phyloP scores from a whole-genome alignment of 1,140 invertebrate genomes.

The Gryllus bimaculatus region DNA sequence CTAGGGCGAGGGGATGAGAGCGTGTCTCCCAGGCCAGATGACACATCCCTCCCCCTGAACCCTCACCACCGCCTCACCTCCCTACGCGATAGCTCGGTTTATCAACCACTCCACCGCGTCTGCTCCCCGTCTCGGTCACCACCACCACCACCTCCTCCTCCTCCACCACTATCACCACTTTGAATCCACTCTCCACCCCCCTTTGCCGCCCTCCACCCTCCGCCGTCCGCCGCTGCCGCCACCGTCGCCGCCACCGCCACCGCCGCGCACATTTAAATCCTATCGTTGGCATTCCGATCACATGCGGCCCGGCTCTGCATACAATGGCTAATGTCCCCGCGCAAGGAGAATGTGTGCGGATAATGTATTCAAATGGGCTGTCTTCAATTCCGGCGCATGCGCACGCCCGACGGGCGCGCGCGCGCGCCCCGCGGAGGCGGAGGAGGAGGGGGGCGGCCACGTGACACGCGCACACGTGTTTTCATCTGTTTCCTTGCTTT shows the following conservation, averaged over 20 bases:
- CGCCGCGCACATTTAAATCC: constrained; percentile 2
- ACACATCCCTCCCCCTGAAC: no score
- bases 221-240: no score
- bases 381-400: constrained; percentile 2
- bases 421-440: no score
- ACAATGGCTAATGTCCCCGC: neutral
- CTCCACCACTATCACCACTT: neutral
- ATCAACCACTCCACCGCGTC: no score
- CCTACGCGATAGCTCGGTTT: no score
- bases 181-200: neutral
- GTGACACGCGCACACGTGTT: constrained; percentile 2
- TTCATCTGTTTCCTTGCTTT: constrained; percentile 4
- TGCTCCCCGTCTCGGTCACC: no score
- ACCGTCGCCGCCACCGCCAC: no score
- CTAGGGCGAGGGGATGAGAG: no score
- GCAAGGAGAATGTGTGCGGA: constrained; percentile 2
- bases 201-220: no score
- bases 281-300: neutral
- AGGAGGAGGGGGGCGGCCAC: neutral
- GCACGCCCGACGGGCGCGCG: neutral
- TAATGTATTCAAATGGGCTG: constrained; percentile 4
- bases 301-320: constrained; percentile 1
- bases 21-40: no score
- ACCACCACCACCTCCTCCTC: no score
- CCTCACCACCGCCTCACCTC: no score